Conservation (phyloP, 1,140 invertebrate genomes). For the Cyclargus thomasi region DNA sequence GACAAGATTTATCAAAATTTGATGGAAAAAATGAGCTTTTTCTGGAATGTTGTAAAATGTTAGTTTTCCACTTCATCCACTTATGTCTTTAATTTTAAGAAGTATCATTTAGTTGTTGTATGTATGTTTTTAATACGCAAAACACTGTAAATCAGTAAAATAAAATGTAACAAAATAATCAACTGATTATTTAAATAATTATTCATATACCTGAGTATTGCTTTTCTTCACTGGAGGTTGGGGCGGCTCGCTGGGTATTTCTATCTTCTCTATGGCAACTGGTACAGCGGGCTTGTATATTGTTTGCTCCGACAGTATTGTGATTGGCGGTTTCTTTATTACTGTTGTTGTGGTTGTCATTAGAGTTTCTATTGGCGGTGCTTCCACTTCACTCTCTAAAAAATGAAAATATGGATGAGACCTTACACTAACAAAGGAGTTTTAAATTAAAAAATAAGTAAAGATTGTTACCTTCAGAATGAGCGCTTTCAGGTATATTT, state of each 20-base stretch:
- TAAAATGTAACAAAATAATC: background rate
- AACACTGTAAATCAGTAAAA: background rate
- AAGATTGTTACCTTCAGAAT: slow-evolving; percentile 46
- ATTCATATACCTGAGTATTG: background rate
- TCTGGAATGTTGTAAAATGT: too few species aligned
- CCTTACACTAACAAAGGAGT: too few species aligned
- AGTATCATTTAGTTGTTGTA: too few species aligned
- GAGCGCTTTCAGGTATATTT: slow-evolving; percentile 38
- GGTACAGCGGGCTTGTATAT: slow-evolving; percentile 9
- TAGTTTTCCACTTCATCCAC: too few species aligned
- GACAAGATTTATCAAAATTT: too few species aligned
- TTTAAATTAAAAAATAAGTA: background rate
- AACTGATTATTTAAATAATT: background rate
- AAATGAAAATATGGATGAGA: slow-evolving; percentile 13
- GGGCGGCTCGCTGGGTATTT: background rate
- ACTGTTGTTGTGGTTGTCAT: slow-evolving; percentile 23
- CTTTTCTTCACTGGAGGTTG: background rate
- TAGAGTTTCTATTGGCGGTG: slow-evolving; percentile 35
- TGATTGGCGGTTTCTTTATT: slow-evolving; percentile 26
- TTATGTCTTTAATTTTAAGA: too few species aligned
- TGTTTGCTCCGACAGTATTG: slow-evolving; percentile 11
- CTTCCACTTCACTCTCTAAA: slow-evolving; percentile 55
- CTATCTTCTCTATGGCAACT: background rate
- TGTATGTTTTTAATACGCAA: too few species aligned
- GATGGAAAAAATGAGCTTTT: too few species aligned